A percentile compares a stretch with the other conserved stretches of the same genome.
Conservation (phyloP, 2,888 invertebrate genomes). For the Mycalesis mineus region DNA sequence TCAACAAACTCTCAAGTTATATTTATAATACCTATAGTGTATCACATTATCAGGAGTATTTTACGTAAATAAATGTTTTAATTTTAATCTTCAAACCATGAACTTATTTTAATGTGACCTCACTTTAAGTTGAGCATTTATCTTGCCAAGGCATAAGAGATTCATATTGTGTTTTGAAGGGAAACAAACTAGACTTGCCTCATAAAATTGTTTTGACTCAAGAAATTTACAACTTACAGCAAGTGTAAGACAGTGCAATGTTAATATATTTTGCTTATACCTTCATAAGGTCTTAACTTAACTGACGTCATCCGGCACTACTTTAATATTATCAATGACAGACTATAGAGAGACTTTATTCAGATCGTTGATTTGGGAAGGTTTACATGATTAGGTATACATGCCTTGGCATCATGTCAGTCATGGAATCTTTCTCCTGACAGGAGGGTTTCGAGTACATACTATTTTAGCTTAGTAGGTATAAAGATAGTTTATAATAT, state of each 20-base stretch:
- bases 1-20: not conserved
- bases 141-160: constrained; percentile 1
- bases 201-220: constrained; percentile 1
- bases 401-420: constrained; percentile 19
- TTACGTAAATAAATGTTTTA: not conserved
- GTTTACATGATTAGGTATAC: constrained; percentile 25
- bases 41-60: not conserved
- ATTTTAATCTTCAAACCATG: not conserved
- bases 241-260: too few species aligned
- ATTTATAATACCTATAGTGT: too few species aligned
- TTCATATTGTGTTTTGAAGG: not conserved
- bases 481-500: too few species aligned
- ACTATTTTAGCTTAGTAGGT: not conserved
- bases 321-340: too few species aligned
- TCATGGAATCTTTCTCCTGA: constrained; percentile 12
- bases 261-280: too few species aligned
- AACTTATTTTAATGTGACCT: not conserved
- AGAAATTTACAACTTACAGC: not conserved
- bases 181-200: constrained; percentile 1
- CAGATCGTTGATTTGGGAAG: constrained; percentile 22
- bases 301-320: too few species aligned
- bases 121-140: not conserved
- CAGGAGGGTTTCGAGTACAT: constrained; percentile 13
- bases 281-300: too few species aligned
- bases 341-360: constrained; percentile 21